Evolutionary conservation across 2,113 vertebrate genomes (phyloP), one percentile per base, ranked within the genome.

Genomic region (Oplegnathus fasciatus): DNA sequence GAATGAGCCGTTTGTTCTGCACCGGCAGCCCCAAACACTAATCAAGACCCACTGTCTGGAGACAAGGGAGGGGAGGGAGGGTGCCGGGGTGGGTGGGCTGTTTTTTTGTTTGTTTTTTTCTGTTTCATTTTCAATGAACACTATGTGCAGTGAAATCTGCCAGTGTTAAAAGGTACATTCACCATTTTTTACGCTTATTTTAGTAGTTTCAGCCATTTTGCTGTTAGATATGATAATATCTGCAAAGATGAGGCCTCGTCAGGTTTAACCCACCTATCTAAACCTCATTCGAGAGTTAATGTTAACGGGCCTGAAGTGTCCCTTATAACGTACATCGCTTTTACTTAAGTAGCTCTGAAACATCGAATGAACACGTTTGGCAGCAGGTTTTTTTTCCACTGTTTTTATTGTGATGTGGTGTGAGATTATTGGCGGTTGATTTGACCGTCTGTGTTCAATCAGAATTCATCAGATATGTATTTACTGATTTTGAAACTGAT

Each of bases 1-100:
- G 62, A 75, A 67, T 18, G 67, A 84, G 64, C 26, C 60, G 79
- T 77, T 85, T 86, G 78, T 91, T 84, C 55, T 73, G 73, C 68
- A 24, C 34, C 82, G 61, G 78, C 67, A 52, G 81, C 78, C 60
- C 73, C 74, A 6, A 75, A 79, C 85, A 68, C 85, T 85, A 79
- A 85, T 87, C 85, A 85, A 37, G 76, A 57, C 50, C 65, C 60
- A 72, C 65, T 65, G 83, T 85, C 62, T 69, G 81, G 42, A 83
- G 70, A 76, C 24, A 3, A 14, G 72, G 75, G 30, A 37, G 42
- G 42, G 26, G 22, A 8, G 64, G 48, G 50, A 2, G 73, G 50
- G n/a, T 13, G 55, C 17, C 14, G 9, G n/a, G 6, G 57, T 1
- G 60, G 61, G 44, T 14, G 67, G 9, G 28, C 3, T 17, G 1